Base-by-base conservation (phyloP, 2,797 vertebrate genomes). In the Oreochromis mossambicus region DNA sequence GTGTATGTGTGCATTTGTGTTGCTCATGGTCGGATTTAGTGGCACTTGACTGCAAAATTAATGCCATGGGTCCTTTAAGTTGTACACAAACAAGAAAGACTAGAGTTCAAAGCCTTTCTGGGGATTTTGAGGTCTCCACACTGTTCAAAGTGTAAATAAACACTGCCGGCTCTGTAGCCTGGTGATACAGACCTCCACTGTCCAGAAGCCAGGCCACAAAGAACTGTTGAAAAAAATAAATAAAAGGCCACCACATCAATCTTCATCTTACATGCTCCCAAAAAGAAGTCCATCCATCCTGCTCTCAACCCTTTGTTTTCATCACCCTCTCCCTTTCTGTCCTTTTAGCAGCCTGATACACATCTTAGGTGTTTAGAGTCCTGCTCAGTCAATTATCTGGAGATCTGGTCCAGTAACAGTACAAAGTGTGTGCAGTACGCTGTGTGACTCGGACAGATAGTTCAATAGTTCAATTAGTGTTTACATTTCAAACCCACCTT, bases 71-170 rank as follows among this genome's bases (percentile, higher is more conserved):
- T 73, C 83, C 66, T 77, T 50, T 54, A 36, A 56, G 24, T 34
- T 41, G 38, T 19, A 50, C 61, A 50, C 63, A 63, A 46, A 79
- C 32, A 79, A 7, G 54, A 70, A 79, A 7, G 68, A 17, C 26
- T 75, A 29, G 26, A 2, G 17, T 82, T 80, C 55, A 80, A 80
- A 80, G 24, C 81, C 21, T 24, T 83, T 17, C 78, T 38, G 34
- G 63, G 81, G 68, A 51, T 70, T 83, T 81, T 61, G 41, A 79
- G 52, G 77, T 79, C 36, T 78, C 77, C 66, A 19, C 32, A 36
- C 52, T 19, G 66, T 86, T 54, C 61, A 41, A 78, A 81, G 73
- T 7, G 77, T 81, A 80, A 85, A 89, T 81, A 85, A 87, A 90
- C 56, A 77, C 78, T 8, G 26, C 9, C 11, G 58, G 58, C 73